phyloP scores from a whole-genome alignment of 1,140 invertebrate species.

The Hyles euphorbiae region DNA sequence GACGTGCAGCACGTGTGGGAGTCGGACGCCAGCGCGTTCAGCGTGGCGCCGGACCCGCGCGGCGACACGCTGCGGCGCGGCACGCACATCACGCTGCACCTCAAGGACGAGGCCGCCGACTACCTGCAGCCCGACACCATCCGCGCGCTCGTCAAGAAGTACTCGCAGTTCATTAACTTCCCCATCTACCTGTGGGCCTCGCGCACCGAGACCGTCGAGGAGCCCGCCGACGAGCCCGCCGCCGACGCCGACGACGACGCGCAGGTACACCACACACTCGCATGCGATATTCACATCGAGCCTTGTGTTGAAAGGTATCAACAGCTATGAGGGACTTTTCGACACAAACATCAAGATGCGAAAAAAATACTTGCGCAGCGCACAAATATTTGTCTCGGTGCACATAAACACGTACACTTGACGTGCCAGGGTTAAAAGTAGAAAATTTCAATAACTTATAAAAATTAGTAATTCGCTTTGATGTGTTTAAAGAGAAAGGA shows the following conservation, averaged over 20 bases:
- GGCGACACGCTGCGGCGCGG: slow-evolving; percentile 93
- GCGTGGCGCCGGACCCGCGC: slow-evolving; percentile 94
- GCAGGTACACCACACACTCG: slow-evolving; percentile 48
- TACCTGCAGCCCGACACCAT: slow-evolving; percentile 96
- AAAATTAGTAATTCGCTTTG: too few species aligned
- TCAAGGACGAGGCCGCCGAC: slow-evolving; percentile 98
- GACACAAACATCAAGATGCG: too few species aligned
- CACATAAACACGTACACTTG: too few species aligned
- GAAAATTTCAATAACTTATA: too few species aligned
- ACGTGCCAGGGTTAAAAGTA: too few species aligned
- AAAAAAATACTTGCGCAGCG: too few species aligned
- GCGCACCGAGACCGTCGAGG: slow-evolving; percentile 93
- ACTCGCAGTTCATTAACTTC: slow-evolving; percentile 99
- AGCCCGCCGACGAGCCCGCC: slow-evolving; percentile 78
- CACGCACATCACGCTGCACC: slow-evolving; percentile 87
- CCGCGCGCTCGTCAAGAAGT: slow-evolving; percentile 94
- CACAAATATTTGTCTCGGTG: too few species aligned
- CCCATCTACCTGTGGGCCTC: slow-evolving; percentile 97
- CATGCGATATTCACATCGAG: too few species aligned
- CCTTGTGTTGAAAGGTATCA: too few species aligned
- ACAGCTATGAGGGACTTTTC: too few species aligned
- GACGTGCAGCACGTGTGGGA: slow-evolving; percentile 99
- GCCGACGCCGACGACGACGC: slow-evolving; percentile 77
- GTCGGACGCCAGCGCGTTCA: slow-evolving; percentile 93
- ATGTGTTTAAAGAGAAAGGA: too few species aligned